phyloP scores from a whole-genome alignment of 2,113 vertebrate genomes.

The Bungarus multicinctus region DNA sequence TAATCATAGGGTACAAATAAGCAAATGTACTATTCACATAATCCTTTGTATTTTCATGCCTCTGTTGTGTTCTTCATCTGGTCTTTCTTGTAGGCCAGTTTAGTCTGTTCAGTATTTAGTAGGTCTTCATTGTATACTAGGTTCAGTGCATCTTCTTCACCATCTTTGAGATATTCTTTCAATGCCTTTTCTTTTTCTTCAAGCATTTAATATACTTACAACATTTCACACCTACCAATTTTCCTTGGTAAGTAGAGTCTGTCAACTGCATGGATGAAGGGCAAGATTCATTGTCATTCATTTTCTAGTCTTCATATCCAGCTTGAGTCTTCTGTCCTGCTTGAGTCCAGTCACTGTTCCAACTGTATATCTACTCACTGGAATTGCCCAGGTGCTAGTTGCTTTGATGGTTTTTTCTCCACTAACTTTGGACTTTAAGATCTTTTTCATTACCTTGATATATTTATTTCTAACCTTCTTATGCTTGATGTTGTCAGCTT shows the following conservation, averaged over 20 bases:
- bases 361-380: background rate
- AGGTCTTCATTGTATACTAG: background rate
- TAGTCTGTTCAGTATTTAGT: background rate
- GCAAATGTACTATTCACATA: background rate
- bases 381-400: background rate
- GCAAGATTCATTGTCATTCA: background rate
- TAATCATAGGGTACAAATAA: too few species aligned
- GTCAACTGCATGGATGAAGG: background rate
- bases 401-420: background rate
- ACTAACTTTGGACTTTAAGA: background rate
- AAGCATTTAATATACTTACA: background rate
- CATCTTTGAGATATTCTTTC: background rate
- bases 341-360: background rate
- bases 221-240: background rate
- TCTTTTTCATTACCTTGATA: background rate
- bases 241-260: background rate
- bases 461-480: background rate
- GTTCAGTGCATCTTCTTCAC: background rate
- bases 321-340: background rate
- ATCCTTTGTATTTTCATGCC: background rate
- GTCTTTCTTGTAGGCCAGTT: background rate
- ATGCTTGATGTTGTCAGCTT: background rate
- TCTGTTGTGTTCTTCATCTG: background rate
- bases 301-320: background rate
- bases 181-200: background rate